A percentile compares a stretch with the other conserved stretches of the same genome.
Conservation (phyloP, 2,888 invertebrate genomes). For the Ommatoiulus sabulosus region DNA sequence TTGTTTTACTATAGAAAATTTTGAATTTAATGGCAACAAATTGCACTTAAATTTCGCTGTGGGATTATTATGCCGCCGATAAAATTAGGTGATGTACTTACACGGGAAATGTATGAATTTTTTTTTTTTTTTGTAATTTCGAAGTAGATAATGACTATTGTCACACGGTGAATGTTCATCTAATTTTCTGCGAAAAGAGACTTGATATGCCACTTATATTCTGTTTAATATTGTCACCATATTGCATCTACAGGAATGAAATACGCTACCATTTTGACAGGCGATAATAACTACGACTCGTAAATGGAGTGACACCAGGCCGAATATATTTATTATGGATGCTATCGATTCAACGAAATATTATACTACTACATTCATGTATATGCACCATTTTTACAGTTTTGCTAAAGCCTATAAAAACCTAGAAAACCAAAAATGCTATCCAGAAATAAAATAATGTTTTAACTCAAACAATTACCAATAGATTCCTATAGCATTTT, state of each 20-base stretch:
- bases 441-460: too few relatives aligned
- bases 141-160: constrained; percentile 17
- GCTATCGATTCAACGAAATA: not conserved
- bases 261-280: not conserved
- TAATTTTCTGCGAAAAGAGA: not conserved
- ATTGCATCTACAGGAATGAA: not conserved
- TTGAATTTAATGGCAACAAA: not conserved
- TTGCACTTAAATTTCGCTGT: not conserved
- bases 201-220: not conserved
- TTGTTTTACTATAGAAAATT: too few relatives aligned
- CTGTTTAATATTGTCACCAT: not conserved
- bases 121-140: not conserved
- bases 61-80: not conserved
- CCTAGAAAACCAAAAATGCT: too few relatives aligned
- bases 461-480: too few relatives aligned
- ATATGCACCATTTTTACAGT: not conserved
- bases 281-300: not conserved
- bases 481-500: too few relatives aligned
- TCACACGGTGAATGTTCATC: not conserved
- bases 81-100: not conserved
- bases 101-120: not conserved
- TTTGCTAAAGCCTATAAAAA: not conserved
- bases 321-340: not conserved
- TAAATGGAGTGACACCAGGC: not conserved
- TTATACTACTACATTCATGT: not conserved